These are phyloP conservation scores for Camarhynchus parvulus DNA, from an alignment of 2,113 vertebrate genomes.

Conservation along the genomic window DNA sequence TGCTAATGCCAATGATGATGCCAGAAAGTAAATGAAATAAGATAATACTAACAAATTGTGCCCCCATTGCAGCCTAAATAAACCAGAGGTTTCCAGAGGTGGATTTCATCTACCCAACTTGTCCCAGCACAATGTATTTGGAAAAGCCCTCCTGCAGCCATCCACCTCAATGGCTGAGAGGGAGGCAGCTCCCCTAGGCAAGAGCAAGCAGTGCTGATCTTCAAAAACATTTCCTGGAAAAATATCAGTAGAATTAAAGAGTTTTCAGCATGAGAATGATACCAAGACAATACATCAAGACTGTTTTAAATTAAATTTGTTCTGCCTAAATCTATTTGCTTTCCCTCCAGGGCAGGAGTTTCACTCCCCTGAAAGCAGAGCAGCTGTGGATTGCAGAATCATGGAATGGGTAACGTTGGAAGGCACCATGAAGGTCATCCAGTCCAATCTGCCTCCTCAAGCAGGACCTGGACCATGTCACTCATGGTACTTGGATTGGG, in stretches of 20 bases:
- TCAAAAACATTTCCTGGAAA: not conserved
- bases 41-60: not conserved
- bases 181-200: not conserved
- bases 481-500: not conserved
- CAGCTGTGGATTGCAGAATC: not conserved
- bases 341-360: not conserved
- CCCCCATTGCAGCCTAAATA: not conserved
- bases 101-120: not conserved
- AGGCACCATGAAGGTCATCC: not conserved
- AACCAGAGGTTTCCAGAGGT: not conserved
- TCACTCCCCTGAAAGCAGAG: not conserved
- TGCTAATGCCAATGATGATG: not conserved
- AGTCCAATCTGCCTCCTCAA: not conserved
- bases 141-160: not conserved
- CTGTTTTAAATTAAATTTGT: not conserved
- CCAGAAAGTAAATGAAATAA: not conserved
- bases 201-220: not conserved
- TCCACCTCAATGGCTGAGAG: accelerated
- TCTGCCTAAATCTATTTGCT: not conserved
- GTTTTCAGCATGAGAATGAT: not conserved
- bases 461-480: too few relatives aligned
- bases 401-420: not conserved
- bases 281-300: not conserved
- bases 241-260: not conserved
- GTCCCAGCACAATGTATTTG: not conserved